These are phyloP conservation scores for Sebastes iracundus DNA, from an alignment of 2,797 vertebrate genomes.

Conservation along the genomic window DNA sequence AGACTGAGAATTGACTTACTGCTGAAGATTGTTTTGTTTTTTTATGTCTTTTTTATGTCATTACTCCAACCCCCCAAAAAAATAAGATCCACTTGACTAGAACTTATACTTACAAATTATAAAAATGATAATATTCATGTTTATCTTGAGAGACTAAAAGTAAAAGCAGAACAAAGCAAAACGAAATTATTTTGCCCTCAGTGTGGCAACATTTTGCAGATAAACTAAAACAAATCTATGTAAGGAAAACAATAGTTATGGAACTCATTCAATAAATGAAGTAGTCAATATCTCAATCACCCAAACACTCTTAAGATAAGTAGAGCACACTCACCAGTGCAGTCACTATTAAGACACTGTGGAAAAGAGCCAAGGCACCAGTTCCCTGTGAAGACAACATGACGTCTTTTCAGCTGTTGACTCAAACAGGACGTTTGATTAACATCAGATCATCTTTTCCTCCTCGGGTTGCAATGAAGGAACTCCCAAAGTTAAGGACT, in stretches of 20 bases:
- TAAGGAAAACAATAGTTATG: not conserved
- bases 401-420: not conserved
- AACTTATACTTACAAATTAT: not conserved
- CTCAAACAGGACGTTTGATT: not conserved
- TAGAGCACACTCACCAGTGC: slow-evolving; percentile 70
- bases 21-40: not conserved
- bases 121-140: not conserved
- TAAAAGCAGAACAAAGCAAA: not conserved
- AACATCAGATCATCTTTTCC: slow-evolving; percentile 33
- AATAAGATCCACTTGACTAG: not conserved
- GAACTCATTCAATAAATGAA: not conserved
- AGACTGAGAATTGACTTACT: not conserved
- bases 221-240: not conserved
- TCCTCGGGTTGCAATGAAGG: slow-evolving; percentile 24
- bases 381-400: slow-evolving; percentile 54
- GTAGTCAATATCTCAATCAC: not conserved
- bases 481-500: slow-evolving; percentile 24
- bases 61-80: not conserved
- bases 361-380: slow-evolving; percentile 51
- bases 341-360: slow-evolving; percentile 45
- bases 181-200: not conserved
- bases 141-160: not conserved
- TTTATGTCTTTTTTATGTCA: too few relatives aligned
- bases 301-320: not conserved
- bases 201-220: not conserved